Conservation (phyloP, 2,888 invertebrate species). For the Thereva nobilitata region DNA sequence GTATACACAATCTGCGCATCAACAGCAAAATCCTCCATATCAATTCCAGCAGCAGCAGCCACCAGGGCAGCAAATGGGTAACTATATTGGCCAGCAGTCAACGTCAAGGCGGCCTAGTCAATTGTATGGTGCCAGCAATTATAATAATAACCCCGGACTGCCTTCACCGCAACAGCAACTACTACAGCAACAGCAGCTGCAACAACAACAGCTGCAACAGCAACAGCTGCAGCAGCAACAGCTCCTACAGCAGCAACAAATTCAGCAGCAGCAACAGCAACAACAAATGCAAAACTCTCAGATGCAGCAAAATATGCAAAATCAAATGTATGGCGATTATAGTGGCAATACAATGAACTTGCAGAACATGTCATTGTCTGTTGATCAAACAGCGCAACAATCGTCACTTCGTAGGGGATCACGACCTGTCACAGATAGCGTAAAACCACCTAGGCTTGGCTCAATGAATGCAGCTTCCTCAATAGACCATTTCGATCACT, state of each 20-base stretch:
- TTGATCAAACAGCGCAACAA: conserved; percentile 13
- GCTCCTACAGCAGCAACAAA: too few species aligned
- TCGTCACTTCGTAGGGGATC: conserved; percentile 61
- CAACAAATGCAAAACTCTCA: conserved; percentile 47
- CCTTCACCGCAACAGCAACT: conserved; percentile 48
- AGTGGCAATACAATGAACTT: conserved; percentile 28
- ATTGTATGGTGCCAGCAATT: conserved; percentile 39
- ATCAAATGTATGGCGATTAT: conserved; percentile 37
- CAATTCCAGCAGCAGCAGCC: conserved; percentile 55
- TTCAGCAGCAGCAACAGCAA: conserved; percentile 46
- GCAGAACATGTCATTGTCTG: conserved; percentile 3
- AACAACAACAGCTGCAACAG: conserved; percentile 46
- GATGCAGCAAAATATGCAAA: conserved; percentile 19
- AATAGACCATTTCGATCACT: conserved; percentile 92
- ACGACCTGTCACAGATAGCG: conserved; percentile 58
- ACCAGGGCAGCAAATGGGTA: conserved; percentile 46
- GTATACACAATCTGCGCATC: conserved; percentile 47
- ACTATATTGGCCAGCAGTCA: conserved; percentile 34
- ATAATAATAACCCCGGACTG: conserved; percentile 19
- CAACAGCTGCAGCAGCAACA: conserved; percentile 45
- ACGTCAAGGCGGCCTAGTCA: conserved; percentile 42
- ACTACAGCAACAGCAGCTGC: conserved; percentile 47
- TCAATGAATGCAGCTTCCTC: conserved; percentile 63
- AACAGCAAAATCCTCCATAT: conserved; percentile 54
- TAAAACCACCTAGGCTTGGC: conserved; percentile 61